These are phyloP conservation scores for Cottoperca gobio DNA, from an alignment of 2,797 vertebrate genomes.

Conservation along the genomic window DNA sequence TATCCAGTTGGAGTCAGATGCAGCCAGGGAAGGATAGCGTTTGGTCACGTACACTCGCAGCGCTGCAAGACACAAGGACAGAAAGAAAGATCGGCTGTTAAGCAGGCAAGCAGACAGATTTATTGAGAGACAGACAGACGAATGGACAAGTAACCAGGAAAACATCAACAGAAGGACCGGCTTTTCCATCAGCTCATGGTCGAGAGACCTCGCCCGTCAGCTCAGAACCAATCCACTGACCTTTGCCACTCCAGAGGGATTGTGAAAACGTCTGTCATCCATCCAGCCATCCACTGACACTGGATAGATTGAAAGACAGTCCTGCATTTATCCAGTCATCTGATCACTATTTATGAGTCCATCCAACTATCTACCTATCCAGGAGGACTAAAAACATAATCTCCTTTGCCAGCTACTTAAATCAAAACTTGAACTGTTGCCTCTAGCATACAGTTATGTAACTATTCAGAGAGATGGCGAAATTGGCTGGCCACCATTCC, in stretches of 20 bases:
- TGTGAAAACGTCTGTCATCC: slow-evolving; percentile 44
- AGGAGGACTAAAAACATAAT: slow-evolving; percentile 17
- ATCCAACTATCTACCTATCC: not conserved
- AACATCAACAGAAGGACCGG: slow-evolving; percentile 37
- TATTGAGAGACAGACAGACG: slow-evolving; percentile 19
- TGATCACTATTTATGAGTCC: not conserved
- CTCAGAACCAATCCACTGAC: slow-evolving; percentile 36
- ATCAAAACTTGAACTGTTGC: not conserved
- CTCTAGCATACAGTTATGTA: slow-evolving; percentile 15
- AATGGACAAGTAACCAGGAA: slow-evolving; percentile 13
- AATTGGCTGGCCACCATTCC: not conserved
- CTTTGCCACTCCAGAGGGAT: slow-evolving; percentile 12
- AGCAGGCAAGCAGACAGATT: slow-evolving; percentile 15
- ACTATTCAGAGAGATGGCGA: slow-evolving; percentile 21
- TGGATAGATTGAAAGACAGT: slow-evolving; percentile 46
- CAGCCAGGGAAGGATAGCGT: slow-evolving; percentile 27
- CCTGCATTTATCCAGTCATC: slow-evolving; percentile 12
- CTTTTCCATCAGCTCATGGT: slow-evolving; percentile 33
- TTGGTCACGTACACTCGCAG: slow-evolving; percentile 26
- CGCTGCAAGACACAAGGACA: slow-evolving; percentile 26
- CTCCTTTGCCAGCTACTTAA: not conserved
- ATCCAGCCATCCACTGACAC: slow-evolving; percentile 22
- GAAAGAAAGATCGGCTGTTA: slow-evolving; percentile 7
- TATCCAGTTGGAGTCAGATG: slow-evolving; percentile 20
- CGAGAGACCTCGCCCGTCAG: slow-evolving; percentile 19